A percentile compares a stretch with the other conserved stretches of the same genome.
Conservation (phyloP, 2,797 vertebrate genomes). For the Discoglossus pictus region DNA sequence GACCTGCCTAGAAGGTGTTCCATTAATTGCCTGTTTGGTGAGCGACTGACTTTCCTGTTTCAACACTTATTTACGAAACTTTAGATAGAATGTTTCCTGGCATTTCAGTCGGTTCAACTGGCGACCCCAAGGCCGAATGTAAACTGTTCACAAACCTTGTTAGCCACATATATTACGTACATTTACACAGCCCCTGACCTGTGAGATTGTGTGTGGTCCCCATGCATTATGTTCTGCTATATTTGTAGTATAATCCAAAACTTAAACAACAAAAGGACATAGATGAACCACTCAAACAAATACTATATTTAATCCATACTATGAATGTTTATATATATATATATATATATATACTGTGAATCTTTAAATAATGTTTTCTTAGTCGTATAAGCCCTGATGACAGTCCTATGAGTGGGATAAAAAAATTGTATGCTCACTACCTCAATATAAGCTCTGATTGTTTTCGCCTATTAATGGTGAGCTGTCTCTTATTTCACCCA, state of each 20-base stretch:
- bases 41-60: slow-evolving; percentile 30
- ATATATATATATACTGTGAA: no score
- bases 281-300: background rate
- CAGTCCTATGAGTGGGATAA: no score
- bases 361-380: no score
- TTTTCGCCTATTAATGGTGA: no score
- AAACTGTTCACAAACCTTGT: slow-evolving; percentile 35
- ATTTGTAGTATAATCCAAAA: slow-evolving; percentile 15
- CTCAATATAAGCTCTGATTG: no score
- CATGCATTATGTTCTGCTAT: background rate
- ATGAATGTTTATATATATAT: background rate
- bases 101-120: slow-evolving; percentile 34
- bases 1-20: slow-evolving; percentile 26
- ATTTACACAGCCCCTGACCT: slow-evolving; percentile 36
- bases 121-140: slow-evolving; percentile 32
- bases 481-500: no score
- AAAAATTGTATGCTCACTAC: no score
- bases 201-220: slow-evolving; percentile 27
- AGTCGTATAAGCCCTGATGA: no score
- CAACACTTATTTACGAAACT: slow-evolving; percentile 35
- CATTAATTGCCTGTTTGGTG: slow-evolving; percentile 44
- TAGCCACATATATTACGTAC: slow-evolving; percentile 25
- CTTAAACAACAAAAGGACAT: slow-evolving; percentile 25
- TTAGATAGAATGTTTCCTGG: slow-evolving; percentile 44
- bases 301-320: background rate